Evolutionary conservation across 2,113 vertebrate species (phyloP), one percentile per base, ranked within the genome.

Genomic region (Promerops cafer): DNA sequence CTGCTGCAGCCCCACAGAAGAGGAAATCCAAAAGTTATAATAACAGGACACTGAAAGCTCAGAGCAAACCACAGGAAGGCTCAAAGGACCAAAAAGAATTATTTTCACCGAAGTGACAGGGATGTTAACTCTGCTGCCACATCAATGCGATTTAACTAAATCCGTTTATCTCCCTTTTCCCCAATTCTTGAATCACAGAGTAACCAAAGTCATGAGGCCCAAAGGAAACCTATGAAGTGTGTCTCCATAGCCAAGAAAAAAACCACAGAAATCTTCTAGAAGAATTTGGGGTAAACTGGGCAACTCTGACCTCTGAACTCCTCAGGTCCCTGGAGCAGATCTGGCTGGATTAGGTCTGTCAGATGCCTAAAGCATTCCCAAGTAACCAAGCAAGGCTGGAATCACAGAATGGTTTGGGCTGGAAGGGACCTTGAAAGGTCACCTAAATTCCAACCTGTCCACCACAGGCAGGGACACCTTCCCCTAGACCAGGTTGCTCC

Each of bases 401-500:
- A 44, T 30, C 47, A 27, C 33, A 47, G 22, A 85, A 59, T 13
- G n/a, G 27, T 27, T 56, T 42, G 40, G 15, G 8, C 21, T 64
- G 39, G 27, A 77, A 72, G 11, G 13, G 27, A 71, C 26, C 2
- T 52, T 45, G 13, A 33, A 40, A 82, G 26, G 13, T 26, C 49
- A 39, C 22, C 8, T 24, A n/a, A 66, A 15, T 10, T 59, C 30
- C 31, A 91, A 16, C 2, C 2, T 4, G 4, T 9, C 39, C 7
- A 13, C 14, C 11, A 39, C 2, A 9, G 30, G 24, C 9, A 52
- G 19, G 19, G 30, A 31, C 33, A 61, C 6, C 5, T 83, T 45
- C 3, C 49, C 20, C 13, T 7, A 19, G 1, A 2, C 11, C 47
- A 63, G 21, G 1, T 0, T 68, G 42, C 18, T 68, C 19, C 28